These are phyloP conservation scores for Perccottus glenii DNA, from an alignment of 2,113 vertebrate genomes.

Conservation along the genomic window DNA sequence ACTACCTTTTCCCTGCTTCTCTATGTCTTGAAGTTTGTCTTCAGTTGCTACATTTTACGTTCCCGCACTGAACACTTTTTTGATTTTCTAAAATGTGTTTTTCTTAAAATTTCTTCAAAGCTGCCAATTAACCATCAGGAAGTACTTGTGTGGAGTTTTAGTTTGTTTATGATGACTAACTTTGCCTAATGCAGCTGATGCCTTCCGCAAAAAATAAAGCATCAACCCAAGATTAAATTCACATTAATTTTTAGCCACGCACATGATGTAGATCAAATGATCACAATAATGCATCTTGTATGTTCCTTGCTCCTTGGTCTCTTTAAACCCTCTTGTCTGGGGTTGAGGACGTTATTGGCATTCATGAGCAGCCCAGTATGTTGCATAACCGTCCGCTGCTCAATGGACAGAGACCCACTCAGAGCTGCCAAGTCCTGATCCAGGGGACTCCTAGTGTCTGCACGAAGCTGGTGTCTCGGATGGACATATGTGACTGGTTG, in stretches of 20 bases:
- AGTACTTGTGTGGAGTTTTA: too few species aligned
- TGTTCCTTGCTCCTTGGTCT: slow-evolving; percentile 2
- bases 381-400: slow-evolving; percentile 45
- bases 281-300: background rate
- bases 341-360: slow-evolving; percentile 17
- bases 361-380: slow-evolving; percentile 30
- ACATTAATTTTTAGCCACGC: background rate
- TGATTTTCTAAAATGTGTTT: too few species aligned
- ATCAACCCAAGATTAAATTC: background rate
- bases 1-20: too few species aligned
- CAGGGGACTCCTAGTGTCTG: background rate
- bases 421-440: slow-evolving; percentile 10
- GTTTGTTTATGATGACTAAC: too few species aligned
- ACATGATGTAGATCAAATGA: background rate
- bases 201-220: background rate
- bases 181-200: too few species aligned
- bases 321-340: background rate
- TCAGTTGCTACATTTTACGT: too few species aligned
- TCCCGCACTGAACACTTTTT: too few species aligned
- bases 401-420: slow-evolving; percentile 11
- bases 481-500: background rate
- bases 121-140: too few species aligned
- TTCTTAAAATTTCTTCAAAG: too few species aligned
- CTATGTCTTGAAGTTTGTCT: too few species aligned
- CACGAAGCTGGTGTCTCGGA: background rate